A percentile compares a stretch with the other conserved stretches of the same genome.
These are phyloP conservation scores for Nemotelus nigrinus DNA, from an alignment of 2,888 invertebrate species.

Conservation along the genomic window DNA sequence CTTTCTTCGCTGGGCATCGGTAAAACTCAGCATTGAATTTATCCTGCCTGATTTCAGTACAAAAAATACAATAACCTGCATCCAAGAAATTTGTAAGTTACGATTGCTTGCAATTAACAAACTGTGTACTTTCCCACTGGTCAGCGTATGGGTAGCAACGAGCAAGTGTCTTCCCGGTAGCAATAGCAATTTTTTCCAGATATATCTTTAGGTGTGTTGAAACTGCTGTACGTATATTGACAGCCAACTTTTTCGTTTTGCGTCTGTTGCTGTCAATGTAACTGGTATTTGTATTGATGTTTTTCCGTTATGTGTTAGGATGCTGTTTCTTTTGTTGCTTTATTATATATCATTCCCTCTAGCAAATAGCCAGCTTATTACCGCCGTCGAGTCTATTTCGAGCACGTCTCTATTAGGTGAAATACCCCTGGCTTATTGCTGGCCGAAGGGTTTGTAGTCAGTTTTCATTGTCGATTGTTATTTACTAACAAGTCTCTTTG, in stretches of 20 bases:
- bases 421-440: conserved; percentile 19
- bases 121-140: not conserved
- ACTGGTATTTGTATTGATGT: conserved; percentile 27
- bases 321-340: conserved; percentile 35
- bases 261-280: conserved; percentile 5
- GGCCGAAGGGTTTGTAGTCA: conserved; percentile 27
- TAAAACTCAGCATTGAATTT: no score
- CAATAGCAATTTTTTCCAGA: conserved; percentile 18
- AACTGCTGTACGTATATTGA: conserved; percentile 17
- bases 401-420: conserved; percentile 33
- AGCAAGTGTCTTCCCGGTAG: not conserved
- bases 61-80: no score
- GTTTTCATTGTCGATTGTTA: conserved; percentile 35
- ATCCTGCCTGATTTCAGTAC: no score
- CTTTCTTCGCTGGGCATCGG: no score
- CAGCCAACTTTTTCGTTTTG: conserved; percentile 19
- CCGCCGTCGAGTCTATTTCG: conserved; percentile 34
- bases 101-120: no score
- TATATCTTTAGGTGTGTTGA: not conserved
- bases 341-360: conserved; percentile 19
- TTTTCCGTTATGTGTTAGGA: not conserved
- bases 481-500: conserved; percentile 39
- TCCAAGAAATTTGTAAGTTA: no score
- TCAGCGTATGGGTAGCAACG: not conserved
- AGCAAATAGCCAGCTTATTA: conserved; percentile 7